Conservation (phyloP, 2,113 vertebrate genomes). For the Danionella cerebrum region DNA sequence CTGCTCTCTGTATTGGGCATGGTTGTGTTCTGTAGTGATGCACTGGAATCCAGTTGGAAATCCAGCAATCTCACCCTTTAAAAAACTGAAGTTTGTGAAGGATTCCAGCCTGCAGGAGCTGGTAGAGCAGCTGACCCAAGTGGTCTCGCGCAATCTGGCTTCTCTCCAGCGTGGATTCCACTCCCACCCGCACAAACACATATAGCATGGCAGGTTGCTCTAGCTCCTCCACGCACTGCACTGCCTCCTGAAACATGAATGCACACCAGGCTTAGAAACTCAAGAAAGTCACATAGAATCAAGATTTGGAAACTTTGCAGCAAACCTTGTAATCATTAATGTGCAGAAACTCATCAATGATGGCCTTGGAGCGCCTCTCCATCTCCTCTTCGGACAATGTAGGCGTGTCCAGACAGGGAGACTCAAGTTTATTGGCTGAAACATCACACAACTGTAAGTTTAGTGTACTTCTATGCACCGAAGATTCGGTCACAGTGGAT, state of each 20-base stretch:
- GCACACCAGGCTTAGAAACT: not conserved
- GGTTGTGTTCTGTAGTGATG: no score
- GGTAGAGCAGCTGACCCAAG: constrained; percentile 88
- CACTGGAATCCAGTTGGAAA: no score
- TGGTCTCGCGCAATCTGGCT: constrained; percentile 93
- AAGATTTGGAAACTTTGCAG: no score
- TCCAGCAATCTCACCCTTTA: constrained; percentile 76
- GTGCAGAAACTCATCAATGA: constrained; percentile 97
- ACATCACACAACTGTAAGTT: not conserved
- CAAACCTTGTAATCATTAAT: constrained; percentile 94
- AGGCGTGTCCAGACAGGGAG: constrained; percentile 65
- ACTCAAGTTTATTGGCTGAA: constrained; percentile 73
- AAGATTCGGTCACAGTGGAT: no score
- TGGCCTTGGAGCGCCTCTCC: constrained; percentile 86
- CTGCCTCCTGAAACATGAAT: constrained; percentile 73
- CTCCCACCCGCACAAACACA: constrained; percentile 82
- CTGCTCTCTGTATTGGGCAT: no score
- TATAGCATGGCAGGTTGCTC: constrained; percentile 69
- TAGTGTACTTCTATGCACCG: no score
- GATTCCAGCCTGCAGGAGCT: constrained; percentile 78
- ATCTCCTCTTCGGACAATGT: constrained; percentile 79
- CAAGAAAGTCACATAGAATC: not conserved
- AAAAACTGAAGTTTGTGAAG: constrained; percentile 85
- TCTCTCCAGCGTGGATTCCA: constrained; percentile 91
- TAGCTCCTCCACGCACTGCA: constrained; percentile 92